Evolutionary conservation across 2,888 invertebrate genomes (phyloP).

Genomic region (Eilema sororculum): DNA sequence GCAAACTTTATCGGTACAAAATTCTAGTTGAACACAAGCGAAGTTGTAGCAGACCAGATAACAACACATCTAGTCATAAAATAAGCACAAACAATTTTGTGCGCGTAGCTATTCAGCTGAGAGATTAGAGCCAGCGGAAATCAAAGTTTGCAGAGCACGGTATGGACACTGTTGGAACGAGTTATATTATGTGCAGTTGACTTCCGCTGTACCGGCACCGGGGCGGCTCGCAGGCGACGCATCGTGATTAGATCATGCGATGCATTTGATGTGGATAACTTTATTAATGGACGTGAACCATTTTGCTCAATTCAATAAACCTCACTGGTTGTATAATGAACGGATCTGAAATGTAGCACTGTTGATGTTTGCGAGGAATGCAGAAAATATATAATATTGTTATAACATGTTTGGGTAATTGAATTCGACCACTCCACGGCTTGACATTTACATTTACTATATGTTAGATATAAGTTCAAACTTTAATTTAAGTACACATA

Average conservation of each 20-base stretch:
- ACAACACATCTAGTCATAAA: background rate
- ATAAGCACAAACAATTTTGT: slow-evolving; percentile 4
- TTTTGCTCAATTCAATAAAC: background rate
- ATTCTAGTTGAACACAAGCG: background rate
- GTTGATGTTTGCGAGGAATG: too few relatives aligned
- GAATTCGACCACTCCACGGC: too few relatives aligned
- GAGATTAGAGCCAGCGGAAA: slow-evolving; percentile 1
- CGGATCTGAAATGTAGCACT: too few relatives aligned
- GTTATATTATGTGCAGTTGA: background rate
- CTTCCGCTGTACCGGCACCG: background rate
- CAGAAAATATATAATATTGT: too few relatives aligned
- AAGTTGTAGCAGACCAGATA: background rate
- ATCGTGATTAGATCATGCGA: slow-evolving; percentile 20
- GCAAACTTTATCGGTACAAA: background rate
- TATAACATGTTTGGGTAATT: too few relatives aligned
- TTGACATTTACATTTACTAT: too few relatives aligned
- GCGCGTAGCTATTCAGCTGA: background rate
- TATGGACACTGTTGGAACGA: background rate
- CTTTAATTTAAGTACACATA: background rate
- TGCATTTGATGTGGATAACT: background rate
- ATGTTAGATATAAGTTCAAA: too few relatives aligned
- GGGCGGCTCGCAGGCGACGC: background rate
- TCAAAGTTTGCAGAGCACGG: slow-evolving; percentile 5
- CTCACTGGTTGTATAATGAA: too few relatives aligned
- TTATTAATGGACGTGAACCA: background rate